Evolutionary conservation across 2,797 vertebrate species (phyloP), one percentile per base, ranked within the genome.

Genomic region (Phataginus tricuspis): DNA sequence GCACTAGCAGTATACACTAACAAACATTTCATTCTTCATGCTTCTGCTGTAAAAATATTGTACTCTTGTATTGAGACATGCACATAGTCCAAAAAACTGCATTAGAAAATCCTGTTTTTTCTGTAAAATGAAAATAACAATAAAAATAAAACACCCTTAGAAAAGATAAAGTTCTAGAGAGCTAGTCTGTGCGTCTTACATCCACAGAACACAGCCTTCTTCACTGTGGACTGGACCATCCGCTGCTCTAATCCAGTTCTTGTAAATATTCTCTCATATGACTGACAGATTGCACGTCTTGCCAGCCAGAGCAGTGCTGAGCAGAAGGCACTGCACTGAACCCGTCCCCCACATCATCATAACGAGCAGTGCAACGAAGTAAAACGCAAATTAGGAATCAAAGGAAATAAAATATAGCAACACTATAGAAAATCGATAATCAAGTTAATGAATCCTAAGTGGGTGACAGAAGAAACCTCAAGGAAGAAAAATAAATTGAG

Each of bases 281-380:
- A 98, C 97, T 95, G 97, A 98, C 98, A 99, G 98, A 98, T 98
- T 42, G 98, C 96, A 93, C 97, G 99, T 99, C 99, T 99, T 99
- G 99, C 99, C 99, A 99, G 98, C 98, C 98, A 98, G 98, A 98
- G 99, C 98, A 99, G 99, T 98, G 98, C 98, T 98, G 98, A 98
- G 98, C 98, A 98, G 98, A 98, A 98, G 98, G 98, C 97, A 98
- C 98, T 98, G 97, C 97, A 96, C 97, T 98, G 98, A 98, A 98
- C 98, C 97, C 98, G 98, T 98, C 97, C 98, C 98, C 97, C 98
- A 97, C 98, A 98, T 98, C 98, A 98, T 92, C 97, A 98, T 98
- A 97, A 98, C 86, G 98, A 98, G 92, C 97, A 98, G 96, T 92
- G 91, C 63, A 97, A 97, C 88, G 97, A 98, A 98, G 97, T 97